These are phyloP conservation scores for Leptopilina syphax DNA, from an alignment of 2,888 invertebrate species.

Conservation along the genomic window DNA sequence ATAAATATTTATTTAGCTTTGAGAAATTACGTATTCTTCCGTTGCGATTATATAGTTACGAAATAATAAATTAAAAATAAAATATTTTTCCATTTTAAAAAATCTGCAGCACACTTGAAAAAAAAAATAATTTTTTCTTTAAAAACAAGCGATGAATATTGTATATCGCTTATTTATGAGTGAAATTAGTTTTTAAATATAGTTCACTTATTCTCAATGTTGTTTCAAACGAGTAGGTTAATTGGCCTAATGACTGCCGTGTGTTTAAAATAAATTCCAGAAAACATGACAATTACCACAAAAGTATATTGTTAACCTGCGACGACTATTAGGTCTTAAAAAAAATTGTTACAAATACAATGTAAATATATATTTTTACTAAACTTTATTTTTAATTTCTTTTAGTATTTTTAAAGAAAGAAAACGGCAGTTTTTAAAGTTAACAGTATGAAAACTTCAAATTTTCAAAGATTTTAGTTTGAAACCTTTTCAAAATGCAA, in stretches of 20 bases:
- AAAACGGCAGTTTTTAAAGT: too few relatives aligned
- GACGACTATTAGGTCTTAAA: background rate
- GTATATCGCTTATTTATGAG: background rate
- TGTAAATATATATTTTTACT: background rate
- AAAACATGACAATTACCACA: background rate
- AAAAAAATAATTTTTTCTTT: background rate
- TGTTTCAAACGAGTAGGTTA: background rate
- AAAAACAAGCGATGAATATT: background rate
- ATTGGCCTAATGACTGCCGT: background rate
- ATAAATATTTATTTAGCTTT: too few relatives aligned
- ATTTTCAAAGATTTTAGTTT: too few relatives aligned
- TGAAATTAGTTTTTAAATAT: slow-evolving; percentile 9
- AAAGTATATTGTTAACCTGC: background rate
- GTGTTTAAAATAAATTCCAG: slow-evolving; percentile 6
- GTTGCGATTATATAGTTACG: too few relatives aligned
- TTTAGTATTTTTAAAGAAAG: too few relatives aligned
- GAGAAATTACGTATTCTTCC: too few relatives aligned
- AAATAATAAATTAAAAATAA: background rate
- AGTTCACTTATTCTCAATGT: background rate
- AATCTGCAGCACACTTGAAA: background rate
- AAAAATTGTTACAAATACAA: background rate
- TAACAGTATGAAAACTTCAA: too few relatives aligned
- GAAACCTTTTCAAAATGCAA: too few relatives aligned
- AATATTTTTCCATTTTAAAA: background rate
- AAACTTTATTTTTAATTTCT: too few relatives aligned